Conservation (phyloP, 2,888 invertebrate genomes). For the Hydrotaea cyrtoneurina region DNA sequence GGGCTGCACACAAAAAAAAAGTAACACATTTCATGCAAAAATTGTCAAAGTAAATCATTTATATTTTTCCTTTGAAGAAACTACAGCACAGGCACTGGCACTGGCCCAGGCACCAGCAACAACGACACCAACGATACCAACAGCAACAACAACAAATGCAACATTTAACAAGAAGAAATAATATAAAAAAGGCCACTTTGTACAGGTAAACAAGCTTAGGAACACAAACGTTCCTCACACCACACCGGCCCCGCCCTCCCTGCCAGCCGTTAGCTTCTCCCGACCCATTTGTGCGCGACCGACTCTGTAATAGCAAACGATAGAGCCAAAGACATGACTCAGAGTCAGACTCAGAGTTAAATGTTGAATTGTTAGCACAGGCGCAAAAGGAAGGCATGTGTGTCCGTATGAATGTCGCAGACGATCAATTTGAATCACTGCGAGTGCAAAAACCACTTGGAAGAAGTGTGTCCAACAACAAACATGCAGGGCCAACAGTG, state of each 20-base stretch:
- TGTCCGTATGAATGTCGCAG: constrained; percentile 15
- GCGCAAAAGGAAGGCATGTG: constrained; percentile 2
- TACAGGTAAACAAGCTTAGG: constrained; percentile 43
- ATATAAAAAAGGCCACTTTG: constrained; percentile 26
- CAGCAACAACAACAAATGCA: constrained; percentile 24
- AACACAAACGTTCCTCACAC: constrained; percentile 34
- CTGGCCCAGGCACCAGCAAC: constrained; percentile 9
- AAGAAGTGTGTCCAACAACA: background rate
- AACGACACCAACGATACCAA: constrained; percentile 36
- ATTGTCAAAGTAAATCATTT: constrained; percentile 67
- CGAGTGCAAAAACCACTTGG: background rate
- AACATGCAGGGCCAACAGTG: background rate
- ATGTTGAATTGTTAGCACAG: constrained; percentile 45
- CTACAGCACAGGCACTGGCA: too few species aligned
- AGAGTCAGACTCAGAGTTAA: constrained; percentile 45
- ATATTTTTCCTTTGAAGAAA: constrained; percentile 27
- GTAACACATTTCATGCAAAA: constrained; percentile 64
- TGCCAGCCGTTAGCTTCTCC: background rate
- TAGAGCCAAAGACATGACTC: constrained; percentile 17
- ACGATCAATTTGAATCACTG: constrained; percentile 30
- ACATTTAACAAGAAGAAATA: constrained; percentile 45
- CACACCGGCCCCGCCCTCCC: background rate
- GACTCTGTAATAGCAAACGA: background rate
- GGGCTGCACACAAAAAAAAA: constrained; percentile 23
- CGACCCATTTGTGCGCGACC: background rate